Evolutionary conservation across 1,140 invertebrate species (phyloP).

Genomic region (Aporrectodea caliginosa): DNA sequence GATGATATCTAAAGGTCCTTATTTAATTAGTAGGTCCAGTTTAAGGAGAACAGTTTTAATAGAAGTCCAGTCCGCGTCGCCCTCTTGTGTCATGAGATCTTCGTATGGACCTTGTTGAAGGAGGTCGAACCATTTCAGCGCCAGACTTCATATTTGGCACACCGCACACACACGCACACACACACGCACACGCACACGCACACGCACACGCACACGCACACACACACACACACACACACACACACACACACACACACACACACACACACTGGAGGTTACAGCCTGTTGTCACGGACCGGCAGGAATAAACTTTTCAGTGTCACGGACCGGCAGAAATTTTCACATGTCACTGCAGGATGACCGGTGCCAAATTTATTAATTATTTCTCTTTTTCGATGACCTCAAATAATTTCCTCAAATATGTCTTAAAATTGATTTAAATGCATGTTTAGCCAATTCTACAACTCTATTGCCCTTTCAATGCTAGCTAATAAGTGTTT

Average conservation of each 20-base stretch:
- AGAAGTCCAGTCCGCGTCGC: too few species aligned
- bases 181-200: neutral
- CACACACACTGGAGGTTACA: neutral
- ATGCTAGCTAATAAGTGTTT: too few species aligned
- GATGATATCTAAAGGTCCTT: too few species aligned
- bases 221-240: neutral
- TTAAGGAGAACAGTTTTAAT: too few species aligned
- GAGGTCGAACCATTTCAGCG: neutral
- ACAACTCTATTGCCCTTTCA: too few species aligned
- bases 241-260: constrained; percentile 1
- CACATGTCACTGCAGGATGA: neutral
- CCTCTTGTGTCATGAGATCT: too few species aligned
- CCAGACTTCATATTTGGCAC: neutral
- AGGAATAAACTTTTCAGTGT: neutral
- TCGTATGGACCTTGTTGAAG: neutral
- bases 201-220: neutral
- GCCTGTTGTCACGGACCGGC: too few species aligned
- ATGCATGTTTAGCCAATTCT: neutral
- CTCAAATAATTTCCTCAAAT: neutral
- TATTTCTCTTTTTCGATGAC: neutral
- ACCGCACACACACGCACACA: neutral
- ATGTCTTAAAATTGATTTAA: neutral
- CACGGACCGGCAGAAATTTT: neutral
- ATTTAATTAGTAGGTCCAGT: too few species aligned
- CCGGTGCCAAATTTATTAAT: neutral